phyloP scores from a whole-genome alignment of 1,140 invertebrate species.

The Drosophila biarmipes region DNA sequence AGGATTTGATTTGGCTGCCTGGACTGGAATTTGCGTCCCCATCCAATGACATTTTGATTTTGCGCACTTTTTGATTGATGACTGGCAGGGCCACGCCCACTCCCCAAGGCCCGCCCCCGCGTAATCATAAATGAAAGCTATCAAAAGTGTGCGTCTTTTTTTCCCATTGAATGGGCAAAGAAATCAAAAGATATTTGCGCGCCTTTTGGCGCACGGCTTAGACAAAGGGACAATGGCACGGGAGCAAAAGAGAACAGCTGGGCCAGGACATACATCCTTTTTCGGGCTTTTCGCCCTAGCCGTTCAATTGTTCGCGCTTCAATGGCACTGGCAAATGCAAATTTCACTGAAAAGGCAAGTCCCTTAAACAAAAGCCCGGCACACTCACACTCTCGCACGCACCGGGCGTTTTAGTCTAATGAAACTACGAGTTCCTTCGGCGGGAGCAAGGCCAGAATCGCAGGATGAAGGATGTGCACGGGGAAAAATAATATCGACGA shows the following conservation, averaged over 20 bases:
- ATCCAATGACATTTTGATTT: constrained; percentile 74
- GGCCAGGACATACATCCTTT: constrained; percentile 37
- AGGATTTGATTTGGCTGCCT: constrained; percentile 32
- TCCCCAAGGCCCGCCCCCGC: background rate
- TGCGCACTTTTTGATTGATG: constrained; percentile 82
- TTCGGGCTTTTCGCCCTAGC: constrained; percentile 15
- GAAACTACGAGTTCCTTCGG: constrained; percentile 56
- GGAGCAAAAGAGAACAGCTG: constrained; percentile 76
- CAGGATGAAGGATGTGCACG: constrained; percentile 19
- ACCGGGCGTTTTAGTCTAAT: constrained; percentile 74
- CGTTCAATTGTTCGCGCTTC: constrained; percentile 67
- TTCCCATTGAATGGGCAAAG: constrained; percentile 44
- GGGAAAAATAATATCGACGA: background rate
- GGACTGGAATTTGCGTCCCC: constrained; percentile 13
- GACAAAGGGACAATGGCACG: constrained; percentile 66
- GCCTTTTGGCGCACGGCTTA: constrained; percentile 73
- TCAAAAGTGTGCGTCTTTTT: constrained; percentile 74
- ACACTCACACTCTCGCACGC: constrained; percentile 39
- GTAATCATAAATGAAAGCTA: constrained; percentile 79
- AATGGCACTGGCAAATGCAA: constrained; percentile 74
- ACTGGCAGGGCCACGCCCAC: constrained; percentile 48
- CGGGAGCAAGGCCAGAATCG: constrained; percentile 25
- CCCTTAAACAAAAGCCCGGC: constrained; percentile 67
- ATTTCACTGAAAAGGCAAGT: constrained; percentile 59
- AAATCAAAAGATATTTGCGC: constrained; percentile 80